Evolutionary conservation across 2,888 invertebrate genomes (phyloP).

Genomic region (Andrena bicolor): DNA sequence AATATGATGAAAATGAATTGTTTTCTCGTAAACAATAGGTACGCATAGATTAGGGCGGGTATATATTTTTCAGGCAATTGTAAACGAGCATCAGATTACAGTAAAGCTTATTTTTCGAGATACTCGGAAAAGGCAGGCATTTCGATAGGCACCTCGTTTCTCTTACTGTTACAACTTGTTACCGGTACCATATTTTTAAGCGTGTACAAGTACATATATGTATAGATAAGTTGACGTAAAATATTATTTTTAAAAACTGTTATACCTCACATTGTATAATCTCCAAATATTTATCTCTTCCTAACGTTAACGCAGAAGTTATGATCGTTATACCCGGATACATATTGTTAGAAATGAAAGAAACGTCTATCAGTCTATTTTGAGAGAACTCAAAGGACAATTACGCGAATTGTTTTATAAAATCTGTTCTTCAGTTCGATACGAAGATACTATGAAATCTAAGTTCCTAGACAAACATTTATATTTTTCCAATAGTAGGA

Average conservation of each 20-base stretch:
- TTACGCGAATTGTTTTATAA: neutral
- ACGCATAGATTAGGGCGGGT: neutral
- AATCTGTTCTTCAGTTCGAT: constrained; percentile 5
- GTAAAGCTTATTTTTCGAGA: neutral
- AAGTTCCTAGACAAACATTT: constrained; percentile 9
- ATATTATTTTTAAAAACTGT: constrained; percentile 4
- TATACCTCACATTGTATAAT: neutral
- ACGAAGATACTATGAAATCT: neutral
- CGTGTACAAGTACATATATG: neutral
- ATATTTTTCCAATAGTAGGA: constrained; percentile 10
- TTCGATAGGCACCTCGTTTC: neutral
- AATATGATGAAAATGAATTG: neutral
- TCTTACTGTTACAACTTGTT: neutral
- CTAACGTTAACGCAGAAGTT: constrained; percentile 2
- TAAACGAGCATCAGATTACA: neutral
- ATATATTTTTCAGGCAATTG: neutral
- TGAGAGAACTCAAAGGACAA: neutral
- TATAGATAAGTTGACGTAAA: neutral
- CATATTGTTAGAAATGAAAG: neutral
- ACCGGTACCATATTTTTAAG: neutral
- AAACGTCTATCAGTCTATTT: neutral
- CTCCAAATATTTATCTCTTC: neutral
- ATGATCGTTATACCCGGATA: neutral
- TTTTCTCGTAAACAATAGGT: neutral
- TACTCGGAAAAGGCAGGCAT: neutral